Evolutionary conservation across 2,113 vertebrate genomes (phyloP).

Genomic region (Microcebus tavaratra): DNA sequence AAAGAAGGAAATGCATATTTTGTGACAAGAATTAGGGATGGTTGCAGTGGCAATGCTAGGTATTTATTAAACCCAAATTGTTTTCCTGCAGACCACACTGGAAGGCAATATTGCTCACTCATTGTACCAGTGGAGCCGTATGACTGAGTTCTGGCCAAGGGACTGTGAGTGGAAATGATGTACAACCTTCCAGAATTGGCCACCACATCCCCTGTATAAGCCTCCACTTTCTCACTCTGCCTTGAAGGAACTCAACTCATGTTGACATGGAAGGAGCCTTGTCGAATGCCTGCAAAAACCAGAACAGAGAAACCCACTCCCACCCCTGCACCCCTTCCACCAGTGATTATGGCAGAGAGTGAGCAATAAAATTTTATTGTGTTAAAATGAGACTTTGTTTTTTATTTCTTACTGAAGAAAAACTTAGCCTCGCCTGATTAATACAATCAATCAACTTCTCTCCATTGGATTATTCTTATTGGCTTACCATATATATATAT

Average conservation of each 20-base stretch:
- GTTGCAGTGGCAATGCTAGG: neutral
- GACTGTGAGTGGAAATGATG: neutral
- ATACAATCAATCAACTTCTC: conserved; percentile 17
- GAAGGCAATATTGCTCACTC: neutral
- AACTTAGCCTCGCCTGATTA: conserved; percentile 34
- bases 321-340: neutral
- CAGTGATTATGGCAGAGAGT: neutral
- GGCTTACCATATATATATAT: neutral
- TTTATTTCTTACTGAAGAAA: conserved; percentile 40
- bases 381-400: conserved; percentile 36
- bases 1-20: neutral
- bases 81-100: neutral
- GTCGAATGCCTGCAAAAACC: neutral
- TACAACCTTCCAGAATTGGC: neutral
- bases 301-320: neutral
- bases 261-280: neutral
- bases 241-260: neutral
- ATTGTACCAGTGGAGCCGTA: neutral
- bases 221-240: neutral
- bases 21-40: neutral
- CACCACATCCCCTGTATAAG: no score
- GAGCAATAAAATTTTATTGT: conserved; percentile 10
- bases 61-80: neutral
- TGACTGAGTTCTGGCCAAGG: neutral
- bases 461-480: conserved; percentile 28